Percentiles rank a stretch among this genome's conserved stretches.
Evolutionary conservation across 2,113 vertebrate genomes (phyloP).

Genomic region (Brevimyrus niger): DNA sequence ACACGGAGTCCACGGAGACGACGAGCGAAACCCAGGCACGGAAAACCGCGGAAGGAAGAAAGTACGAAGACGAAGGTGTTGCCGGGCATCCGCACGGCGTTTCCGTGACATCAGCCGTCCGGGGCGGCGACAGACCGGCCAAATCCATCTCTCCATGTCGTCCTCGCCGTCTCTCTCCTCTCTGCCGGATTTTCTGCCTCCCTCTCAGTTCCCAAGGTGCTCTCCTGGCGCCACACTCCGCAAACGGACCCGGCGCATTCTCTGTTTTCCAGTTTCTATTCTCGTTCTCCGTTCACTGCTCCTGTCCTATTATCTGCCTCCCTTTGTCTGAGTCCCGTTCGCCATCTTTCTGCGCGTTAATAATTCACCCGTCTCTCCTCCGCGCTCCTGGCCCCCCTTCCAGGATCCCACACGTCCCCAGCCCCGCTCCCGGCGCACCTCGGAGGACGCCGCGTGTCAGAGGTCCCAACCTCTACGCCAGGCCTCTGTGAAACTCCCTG

Average conservation of each 20-base stretch:
- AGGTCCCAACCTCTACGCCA: background rate
- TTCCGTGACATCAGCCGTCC: background rate
- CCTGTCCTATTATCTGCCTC: background rate
- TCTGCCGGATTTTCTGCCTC: background rate
- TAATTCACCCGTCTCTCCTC: slow-evolving; percentile 17
- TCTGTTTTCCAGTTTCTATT: slow-evolving; percentile 15
- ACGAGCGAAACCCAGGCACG: too few species aligned
- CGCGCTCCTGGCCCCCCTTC: slow-evolving; percentile 5
- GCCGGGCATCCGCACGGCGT: background rate
- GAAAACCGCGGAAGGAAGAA: background rate
- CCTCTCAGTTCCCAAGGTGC: background rate
- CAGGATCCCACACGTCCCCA: background rate
- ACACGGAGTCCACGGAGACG: background rate
- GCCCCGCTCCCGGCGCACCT: background rate
- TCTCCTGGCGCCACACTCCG: background rate
- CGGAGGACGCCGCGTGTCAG: background rate
- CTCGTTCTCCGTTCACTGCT: background rate
- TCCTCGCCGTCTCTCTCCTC: slow-evolving; percentile 17
- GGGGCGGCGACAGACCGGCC: background rate
- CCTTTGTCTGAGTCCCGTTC: background rate
- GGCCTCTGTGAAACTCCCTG: background rate
- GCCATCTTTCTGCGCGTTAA: background rate
- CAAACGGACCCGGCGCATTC: background rate
- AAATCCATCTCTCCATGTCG: slow-evolving; percentile 34
- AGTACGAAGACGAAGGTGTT: background rate